phyloP scores from a whole-genome alignment of 2,797 vertebrate species.

The Schizopygopsis pylzovi region DNA sequence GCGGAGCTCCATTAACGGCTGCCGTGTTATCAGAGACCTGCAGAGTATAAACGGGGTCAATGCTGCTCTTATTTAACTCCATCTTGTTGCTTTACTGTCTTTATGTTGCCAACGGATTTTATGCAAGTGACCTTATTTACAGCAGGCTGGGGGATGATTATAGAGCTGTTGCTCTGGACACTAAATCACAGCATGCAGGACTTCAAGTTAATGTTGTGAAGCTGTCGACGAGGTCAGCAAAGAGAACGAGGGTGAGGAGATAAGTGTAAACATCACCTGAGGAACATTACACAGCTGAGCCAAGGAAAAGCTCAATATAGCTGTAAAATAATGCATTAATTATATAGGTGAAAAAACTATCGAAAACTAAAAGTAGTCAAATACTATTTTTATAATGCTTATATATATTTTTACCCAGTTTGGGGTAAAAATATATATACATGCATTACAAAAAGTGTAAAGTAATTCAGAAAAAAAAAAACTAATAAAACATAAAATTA shows the following conservation, averaged over 20 bases:
- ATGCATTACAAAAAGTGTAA: too few relatives aligned
- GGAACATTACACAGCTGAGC: background rate
- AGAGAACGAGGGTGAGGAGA: background rate
- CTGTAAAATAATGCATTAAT: too few relatives aligned
- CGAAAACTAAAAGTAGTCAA: too few relatives aligned
- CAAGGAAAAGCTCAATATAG: background rate
- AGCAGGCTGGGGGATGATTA: constrained; percentile 29
- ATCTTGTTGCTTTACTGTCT: constrained; percentile 38
- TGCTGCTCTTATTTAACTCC: constrained; percentile 52
- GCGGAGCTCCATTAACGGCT: background rate
- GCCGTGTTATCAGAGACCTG: constrained; percentile 3
- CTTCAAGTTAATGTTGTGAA: constrained; percentile 20
- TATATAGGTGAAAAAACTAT: too few relatives aligned
- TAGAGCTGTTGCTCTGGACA: constrained; percentile 53
- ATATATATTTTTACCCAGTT: too few relatives aligned
- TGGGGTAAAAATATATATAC: too few relatives aligned
- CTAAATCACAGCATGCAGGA: constrained; percentile 59
- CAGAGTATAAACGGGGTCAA: constrained; percentile 8
- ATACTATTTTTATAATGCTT: too few relatives aligned
- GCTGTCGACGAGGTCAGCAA: background rate
- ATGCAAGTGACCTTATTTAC: constrained; percentile 18
- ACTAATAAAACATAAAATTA: too few relatives aligned
- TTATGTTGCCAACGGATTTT: constrained; percentile 29
- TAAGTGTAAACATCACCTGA: background rate
- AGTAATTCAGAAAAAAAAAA: too few relatives aligned